phyloP scores from a whole-genome alignment of 2,797 vertebrate genomes.

The Pseudochromis fuscus region DNA sequence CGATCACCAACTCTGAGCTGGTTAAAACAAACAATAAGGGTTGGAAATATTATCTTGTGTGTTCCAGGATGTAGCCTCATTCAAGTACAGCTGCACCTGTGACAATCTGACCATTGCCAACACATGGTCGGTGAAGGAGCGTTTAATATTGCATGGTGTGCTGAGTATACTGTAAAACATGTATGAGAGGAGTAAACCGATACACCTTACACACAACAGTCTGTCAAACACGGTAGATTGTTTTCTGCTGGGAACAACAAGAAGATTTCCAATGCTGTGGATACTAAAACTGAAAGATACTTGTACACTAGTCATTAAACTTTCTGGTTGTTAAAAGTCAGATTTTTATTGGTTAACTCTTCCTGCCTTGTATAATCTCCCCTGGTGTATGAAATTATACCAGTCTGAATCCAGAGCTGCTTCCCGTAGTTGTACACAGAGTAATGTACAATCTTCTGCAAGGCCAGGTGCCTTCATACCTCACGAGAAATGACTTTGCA shows the following conservation, averaged over 20 bases:
- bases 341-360: neutral
- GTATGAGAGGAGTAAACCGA: constrained; percentile 22
- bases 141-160: constrained; percentile 42
- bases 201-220: constrained; percentile 11
- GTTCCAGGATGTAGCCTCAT: constrained; percentile 48
- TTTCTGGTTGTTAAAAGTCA: neutral
- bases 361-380: neutral
- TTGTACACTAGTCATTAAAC: too few relatives aligned
- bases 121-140: constrained; percentile 1
- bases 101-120: constrained; percentile 20
- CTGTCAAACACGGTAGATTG: neutral
- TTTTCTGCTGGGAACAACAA: constrained; percentile 1
- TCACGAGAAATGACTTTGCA: constrained; percentile 74
- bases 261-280: neutral
- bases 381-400: too few relatives aligned
- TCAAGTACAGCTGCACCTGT: constrained; percentile 27
- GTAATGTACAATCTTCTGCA: neutral
- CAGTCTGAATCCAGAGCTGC: too few relatives aligned
- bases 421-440: neutral
- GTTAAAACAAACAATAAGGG: constrained; percentile 27
- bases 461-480: constrained; percentile 12
- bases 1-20: constrained; percentile 9
- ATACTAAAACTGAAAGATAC: neutral
- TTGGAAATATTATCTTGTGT: constrained; percentile 30
- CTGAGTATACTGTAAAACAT: constrained; percentile 30